Base-by-base conservation (phyloP, 2,888 invertebrate genomes). In the Nemotelus nigrinus region DNA sequence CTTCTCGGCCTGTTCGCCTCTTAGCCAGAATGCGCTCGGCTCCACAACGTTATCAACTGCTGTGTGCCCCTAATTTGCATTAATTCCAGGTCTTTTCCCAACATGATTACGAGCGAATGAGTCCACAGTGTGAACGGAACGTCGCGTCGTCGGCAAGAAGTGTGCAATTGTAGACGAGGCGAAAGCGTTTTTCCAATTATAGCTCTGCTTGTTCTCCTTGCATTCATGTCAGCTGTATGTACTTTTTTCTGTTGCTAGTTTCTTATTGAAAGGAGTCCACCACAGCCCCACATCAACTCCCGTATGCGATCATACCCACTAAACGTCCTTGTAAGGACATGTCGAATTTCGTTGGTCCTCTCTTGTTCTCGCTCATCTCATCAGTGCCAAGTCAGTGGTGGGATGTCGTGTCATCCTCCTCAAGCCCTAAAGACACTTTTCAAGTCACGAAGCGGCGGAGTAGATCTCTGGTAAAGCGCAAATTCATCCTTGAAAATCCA, bases 51-150 rank as follows among this genome's bases (percentile, higher is more conserved):
- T 72, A 60, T 72, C 58, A 72, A 72, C 60, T 58, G n/a, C 68
- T 68, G 68, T 58, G 65, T 47, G 47, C 43, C 58, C 72, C 72
- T 72, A 72, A 72, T 72, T 72, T 72, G 72, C 57, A 72, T 72
- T 72, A 72, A 72, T 72, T 72, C 72, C 72, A 72, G 58, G 72
- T 72, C 72, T 72, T 72, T 72, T 72, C 72, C 57, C 72, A 58
- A 72, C 72, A 72, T 72, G 72, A 72, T 72, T 72, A 72, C 72
- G 72, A 72, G 44, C 53, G 72, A 72, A 58, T 57, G 58, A 58
- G 72, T 60, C 58, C 39, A 43, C 57, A 71, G 44, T 48, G 47
- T 44, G 47, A 65, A 65, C 47, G 65, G 41, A 65, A 63, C 63
- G 57, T 57, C 25, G n/a, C n/a, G 3, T 57, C 41, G 63, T 47